Evolutionary conservation across 2,797 vertebrate species (phyloP).

Genomic region (Bovichtus variegatus): DNA sequence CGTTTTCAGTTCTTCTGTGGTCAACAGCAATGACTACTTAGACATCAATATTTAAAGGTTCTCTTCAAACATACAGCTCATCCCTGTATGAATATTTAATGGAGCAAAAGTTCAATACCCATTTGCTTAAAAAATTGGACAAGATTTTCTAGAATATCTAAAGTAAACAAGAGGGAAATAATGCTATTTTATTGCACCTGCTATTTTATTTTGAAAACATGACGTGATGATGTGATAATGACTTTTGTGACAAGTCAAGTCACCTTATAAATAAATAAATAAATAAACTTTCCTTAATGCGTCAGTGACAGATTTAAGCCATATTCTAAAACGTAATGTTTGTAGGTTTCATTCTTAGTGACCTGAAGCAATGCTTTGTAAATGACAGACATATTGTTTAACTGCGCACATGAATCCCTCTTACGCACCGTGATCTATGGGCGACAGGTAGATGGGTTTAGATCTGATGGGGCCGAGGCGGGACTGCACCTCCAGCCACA

Average conservation of each 20-base stretch:
- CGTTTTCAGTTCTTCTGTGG: neutral
- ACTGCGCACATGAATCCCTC: neutral
- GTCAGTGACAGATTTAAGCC: neutral
- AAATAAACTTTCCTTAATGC: neutral
- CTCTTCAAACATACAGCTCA: neutral
- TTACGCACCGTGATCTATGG: conserved; percentile 90
- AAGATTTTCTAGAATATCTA: neutral
- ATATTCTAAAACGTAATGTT: neutral
- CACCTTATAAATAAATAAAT: neutral
- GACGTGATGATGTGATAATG: neutral
- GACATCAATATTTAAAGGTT: neutral
- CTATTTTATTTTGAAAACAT: neutral
- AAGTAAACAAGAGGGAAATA: neutral
- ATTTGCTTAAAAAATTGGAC: neutral
- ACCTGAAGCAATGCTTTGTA: neutral
- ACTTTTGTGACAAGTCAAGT: neutral
- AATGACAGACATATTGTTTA: neutral
- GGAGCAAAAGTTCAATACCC: neutral
- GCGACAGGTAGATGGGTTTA: conserved; percentile 87
- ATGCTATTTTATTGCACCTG: too few relatives aligned
- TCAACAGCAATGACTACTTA: neutral
- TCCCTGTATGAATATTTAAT: neutral
- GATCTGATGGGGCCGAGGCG: conserved; percentile 86
- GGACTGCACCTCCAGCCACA: conserved; percentile 91
- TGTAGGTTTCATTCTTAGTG: neutral